These are phyloP conservation scores for Trachemys scripta DNA, from an alignment of 2,113 vertebrate species.

Conservation along the genomic window DNA sequence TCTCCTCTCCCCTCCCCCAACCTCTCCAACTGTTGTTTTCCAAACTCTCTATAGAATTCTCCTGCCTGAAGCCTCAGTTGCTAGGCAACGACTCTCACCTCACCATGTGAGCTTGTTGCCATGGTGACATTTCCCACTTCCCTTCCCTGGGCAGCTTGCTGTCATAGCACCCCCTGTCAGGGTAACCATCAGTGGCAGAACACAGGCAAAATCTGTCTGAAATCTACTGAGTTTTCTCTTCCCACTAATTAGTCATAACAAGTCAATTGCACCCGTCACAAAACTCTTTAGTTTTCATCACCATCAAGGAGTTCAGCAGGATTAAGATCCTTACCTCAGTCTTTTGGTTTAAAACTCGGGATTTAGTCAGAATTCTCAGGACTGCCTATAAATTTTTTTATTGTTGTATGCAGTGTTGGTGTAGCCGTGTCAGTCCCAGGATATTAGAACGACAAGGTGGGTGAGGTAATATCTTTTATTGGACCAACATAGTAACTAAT, in stretches of 20 bases:
- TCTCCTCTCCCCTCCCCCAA: background rate
- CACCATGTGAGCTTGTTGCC: background rate
- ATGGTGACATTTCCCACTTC: background rate
- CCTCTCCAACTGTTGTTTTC: background rate
- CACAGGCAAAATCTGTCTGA: background rate
- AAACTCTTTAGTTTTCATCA: background rate
- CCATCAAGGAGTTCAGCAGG: background rate
- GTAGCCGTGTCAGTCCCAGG: background rate
- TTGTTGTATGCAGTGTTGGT: background rate
- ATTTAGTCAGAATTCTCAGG: fast-evolving
- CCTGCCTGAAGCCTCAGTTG: background rate
- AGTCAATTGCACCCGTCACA: background rate
- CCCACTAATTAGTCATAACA: background rate
- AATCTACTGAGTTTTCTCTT: background rate
- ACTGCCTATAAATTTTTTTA: fast-evolving
- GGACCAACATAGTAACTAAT: background rate
- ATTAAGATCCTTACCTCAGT: fast-evolving
- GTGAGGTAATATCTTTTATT: background rate
- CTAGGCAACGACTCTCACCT: constrained; percentile 6
- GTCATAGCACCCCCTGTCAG: background rate
- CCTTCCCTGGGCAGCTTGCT: background rate
- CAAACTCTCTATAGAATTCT: background rate
- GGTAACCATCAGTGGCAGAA: background rate
- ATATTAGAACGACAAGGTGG: background rate
- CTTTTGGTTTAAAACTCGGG: background rate